A percentile compares a stretch with the other conserved stretches of the same genome.
These are phyloP conservation scores for Drosophila tsacasi DNA, from an alignment of 1,140 invertebrate species.

Conservation along the genomic window DNA sequence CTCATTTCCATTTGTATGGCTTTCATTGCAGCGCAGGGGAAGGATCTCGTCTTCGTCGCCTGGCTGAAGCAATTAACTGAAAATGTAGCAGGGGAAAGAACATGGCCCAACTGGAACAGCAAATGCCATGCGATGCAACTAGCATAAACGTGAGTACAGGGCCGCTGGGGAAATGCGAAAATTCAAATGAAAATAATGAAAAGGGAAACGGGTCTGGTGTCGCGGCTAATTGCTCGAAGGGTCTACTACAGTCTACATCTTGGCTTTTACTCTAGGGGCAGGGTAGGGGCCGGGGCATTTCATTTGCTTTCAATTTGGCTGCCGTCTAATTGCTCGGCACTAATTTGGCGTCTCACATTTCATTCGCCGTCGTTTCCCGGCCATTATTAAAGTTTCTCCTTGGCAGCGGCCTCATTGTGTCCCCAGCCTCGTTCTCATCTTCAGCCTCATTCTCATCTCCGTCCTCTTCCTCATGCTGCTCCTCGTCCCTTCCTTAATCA, in stretches of 20 bases:
- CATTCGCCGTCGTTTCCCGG: constrained; percentile 21
- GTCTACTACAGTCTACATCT: constrained; percentile 19
- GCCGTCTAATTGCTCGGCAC: constrained; percentile 55
- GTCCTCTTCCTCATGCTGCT: constrained; percentile 17
- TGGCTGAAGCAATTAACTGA: constrained; percentile 78
- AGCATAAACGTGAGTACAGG: constrained; percentile 78
- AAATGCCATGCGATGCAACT: constrained; percentile 80
- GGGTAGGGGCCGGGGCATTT: constrained; percentile 48
- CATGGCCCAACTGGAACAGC: constrained; percentile 81
- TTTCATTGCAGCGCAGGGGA: constrained; percentile 64
- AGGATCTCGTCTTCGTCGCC: constrained; percentile 63
- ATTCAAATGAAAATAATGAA: constrained; percentile 26
- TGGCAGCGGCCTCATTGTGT: constrained; percentile 43
- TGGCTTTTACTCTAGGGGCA: background rate
- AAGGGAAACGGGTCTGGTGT: constrained; percentile 27
- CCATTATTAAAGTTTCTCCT: constrained; percentile 61
- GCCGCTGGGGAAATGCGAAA: constrained; percentile 29
- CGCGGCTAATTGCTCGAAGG: constrained; percentile 68
- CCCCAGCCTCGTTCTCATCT: constrained; percentile 6
- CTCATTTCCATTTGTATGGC: constrained; percentile 37
- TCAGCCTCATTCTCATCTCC: background rate
- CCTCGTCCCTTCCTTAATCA: constrained; percentile 53
- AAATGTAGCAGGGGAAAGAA: constrained; percentile 77
- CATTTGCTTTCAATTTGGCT: constrained; percentile 80
- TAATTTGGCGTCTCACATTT: constrained; percentile 58